These are phyloP conservation scores for Danio tinwini DNA, from an alignment of 2,797 vertebrate genomes.

Conservation along the genomic window DNA sequence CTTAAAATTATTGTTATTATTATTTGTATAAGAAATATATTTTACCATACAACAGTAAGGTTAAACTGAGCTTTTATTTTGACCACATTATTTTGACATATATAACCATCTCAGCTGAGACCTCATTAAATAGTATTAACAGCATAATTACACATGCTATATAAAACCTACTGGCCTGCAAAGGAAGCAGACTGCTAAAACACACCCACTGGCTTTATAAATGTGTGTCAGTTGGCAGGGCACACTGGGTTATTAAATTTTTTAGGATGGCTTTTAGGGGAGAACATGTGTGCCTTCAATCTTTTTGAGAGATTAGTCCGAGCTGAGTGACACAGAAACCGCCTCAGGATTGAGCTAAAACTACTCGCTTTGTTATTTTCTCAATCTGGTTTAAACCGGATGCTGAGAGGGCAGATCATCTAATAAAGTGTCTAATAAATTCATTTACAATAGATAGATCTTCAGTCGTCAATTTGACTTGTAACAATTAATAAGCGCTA, in stretches of 20 bases:
- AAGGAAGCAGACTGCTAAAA: constrained; percentile 7
- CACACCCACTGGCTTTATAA: not conserved
- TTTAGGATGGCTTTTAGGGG: constrained; percentile 33
- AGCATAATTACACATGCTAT: not conserved
- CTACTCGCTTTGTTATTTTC: not conserved
- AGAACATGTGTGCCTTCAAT: constrained; percentile 38
- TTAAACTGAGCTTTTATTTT: too few species aligned
- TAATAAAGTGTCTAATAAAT: not conserved
- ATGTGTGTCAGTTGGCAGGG: constrained; percentile 38
- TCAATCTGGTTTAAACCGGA: constrained; percentile 28
- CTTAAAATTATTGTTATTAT: too few species aligned
- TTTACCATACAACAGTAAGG: too few species aligned
- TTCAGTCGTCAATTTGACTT: not conserved
- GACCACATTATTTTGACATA: not conserved
- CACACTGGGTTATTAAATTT: constrained; percentile 41
- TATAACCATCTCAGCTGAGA: not conserved
- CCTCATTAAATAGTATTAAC: not conserved
- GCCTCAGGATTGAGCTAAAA: constrained; percentile 32
- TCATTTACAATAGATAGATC: not conserved
- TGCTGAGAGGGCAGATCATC: not conserved
- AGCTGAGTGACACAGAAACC: constrained; percentile 27
- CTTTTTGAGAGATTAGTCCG: constrained; percentile 34
- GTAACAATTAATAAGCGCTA: not conserved
- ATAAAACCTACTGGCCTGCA: not conserved
- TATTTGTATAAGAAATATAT: too few species aligned